These are phyloP conservation scores for Cynaeus angustus DNA, from an alignment of 2,888 invertebrate species.

Conservation along the genomic window DNA sequence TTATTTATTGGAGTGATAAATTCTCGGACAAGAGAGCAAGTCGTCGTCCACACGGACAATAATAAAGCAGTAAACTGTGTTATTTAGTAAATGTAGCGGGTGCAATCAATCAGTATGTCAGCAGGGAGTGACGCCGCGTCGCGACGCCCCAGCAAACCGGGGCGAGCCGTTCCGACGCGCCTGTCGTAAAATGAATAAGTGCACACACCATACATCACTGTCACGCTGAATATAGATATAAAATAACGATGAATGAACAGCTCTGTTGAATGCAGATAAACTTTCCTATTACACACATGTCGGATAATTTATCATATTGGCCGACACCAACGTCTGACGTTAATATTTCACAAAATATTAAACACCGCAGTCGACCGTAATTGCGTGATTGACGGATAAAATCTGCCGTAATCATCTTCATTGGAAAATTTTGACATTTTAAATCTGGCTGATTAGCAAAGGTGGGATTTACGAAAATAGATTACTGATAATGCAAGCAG, in stretches of 20 bases:
- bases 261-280: conserved; percentile 72
- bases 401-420: conserved; percentile 23
- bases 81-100: conserved; percentile 70
- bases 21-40: conserved; percentile 41
- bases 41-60: conserved; percentile 58
- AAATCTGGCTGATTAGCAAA: background rate
- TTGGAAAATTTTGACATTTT: conserved; percentile 30
- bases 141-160: conserved; percentile 60
- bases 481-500: background rate
- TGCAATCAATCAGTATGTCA: conserved; percentile 71
- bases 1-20: conserved; percentile 22
- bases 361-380: conserved; percentile 43
- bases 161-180: conserved; percentile 66
- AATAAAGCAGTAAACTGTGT: conserved; percentile 70
- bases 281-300: conserved; percentile 72
- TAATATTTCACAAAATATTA: conserved; percentile 56
- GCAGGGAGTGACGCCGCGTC: conserved; percentile 69
- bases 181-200: conserved; percentile 71
- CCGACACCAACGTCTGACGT: conserved; percentile 57
- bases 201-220: conserved; percentile 72
- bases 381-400: conserved; percentile 45
- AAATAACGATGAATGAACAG: conserved; percentile 72
- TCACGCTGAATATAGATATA: conserved; percentile 72
- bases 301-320: conserved; percentile 70
- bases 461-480: background rate